phyloP scores from a whole-genome alignment of 35 echinoderm and acorn worm genomes.

The Stichopus chloronotus region DNA sequence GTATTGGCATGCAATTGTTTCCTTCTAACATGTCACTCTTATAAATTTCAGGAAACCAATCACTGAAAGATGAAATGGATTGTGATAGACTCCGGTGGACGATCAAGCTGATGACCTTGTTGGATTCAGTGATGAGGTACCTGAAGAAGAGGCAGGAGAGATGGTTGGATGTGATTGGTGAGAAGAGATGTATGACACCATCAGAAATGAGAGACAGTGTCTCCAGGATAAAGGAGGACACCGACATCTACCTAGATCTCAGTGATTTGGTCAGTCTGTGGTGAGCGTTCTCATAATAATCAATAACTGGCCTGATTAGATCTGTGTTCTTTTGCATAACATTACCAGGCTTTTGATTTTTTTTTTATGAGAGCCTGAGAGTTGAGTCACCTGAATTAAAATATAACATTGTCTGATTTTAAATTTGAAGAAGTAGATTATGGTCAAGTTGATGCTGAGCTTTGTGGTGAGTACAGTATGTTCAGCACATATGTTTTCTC shows the following conservation, averaged over 20 bases:
- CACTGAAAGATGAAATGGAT: neutral
- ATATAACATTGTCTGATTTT: too few relatives aligned
- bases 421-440: too few relatives aligned
- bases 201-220: neutral
- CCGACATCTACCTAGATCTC: neutral
- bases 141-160: constrained; percentile 20
- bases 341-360: too few relatives aligned
- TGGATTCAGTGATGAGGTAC: constrained; percentile 3
- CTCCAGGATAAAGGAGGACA: constrained; percentile 12
- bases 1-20: too few relatives aligned
- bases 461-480: too few relatives aligned
- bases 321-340: too few relatives aligned
- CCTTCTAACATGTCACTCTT: too few relatives aligned
- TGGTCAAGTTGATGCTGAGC: too few relatives aligned
- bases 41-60: neutral
- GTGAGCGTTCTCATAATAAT: neutral
- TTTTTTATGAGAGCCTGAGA: too few relatives aligned
- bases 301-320: too few relatives aligned
- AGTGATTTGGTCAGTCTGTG: neutral
- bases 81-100: constrained; percentile 7
- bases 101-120: neutral
- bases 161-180: constrained; percentile 24
- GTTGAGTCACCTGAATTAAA: too few relatives aligned
- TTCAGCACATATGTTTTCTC: too few relatives aligned
- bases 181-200: neutral